Evolutionary conservation across 2,113 vertebrate species (phyloP).

Genomic region (Urocitellus parryii): DNA sequence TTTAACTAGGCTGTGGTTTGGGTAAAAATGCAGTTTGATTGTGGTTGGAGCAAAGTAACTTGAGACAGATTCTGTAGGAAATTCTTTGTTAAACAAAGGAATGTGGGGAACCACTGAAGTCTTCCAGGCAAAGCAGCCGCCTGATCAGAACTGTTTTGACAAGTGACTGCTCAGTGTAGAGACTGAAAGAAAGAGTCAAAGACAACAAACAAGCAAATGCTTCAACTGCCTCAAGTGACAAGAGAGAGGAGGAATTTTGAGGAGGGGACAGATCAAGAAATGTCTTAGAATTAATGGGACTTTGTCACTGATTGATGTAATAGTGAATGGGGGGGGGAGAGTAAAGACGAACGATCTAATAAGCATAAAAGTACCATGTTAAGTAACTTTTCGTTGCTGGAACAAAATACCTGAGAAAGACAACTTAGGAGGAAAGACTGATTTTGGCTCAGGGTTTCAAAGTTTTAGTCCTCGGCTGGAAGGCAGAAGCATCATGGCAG

Average conservation of each 20-base stretch:
- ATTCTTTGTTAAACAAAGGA: conserved; percentile 18
- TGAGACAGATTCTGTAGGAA: not conserved
- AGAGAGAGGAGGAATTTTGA: not conserved
- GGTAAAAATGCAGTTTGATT: not conserved
- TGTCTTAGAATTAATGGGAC: not conserved
- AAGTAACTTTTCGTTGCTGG: too few relatives aligned
- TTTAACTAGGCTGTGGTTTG: not conserved
- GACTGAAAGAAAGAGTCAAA: not conserved
- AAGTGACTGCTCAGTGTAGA: not conserved
- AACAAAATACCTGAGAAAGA: too few relatives aligned
- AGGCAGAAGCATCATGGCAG: not conserved
- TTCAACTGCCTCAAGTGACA: not conserved
- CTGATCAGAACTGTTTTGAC: not conserved
- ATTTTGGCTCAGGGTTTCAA: too few relatives aligned
- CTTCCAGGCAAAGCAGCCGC: not conserved
- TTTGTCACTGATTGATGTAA: not conserved
- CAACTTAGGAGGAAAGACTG: too few relatives aligned
- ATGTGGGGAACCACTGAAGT: not conserved
- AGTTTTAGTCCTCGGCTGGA: not conserved
- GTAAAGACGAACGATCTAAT: not conserved
- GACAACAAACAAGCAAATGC: not conserved
- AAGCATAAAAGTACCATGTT: not conserved
- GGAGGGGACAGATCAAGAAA: not conserved
- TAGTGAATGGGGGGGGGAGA: not conserved
- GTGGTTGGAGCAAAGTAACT: not conserved